A percentile compares a stretch with the other conserved stretches of the same genome.
Evolutionary conservation across 2,113 vertebrate species (phyloP).

Genomic region (Pelobates fuscus): DNA sequence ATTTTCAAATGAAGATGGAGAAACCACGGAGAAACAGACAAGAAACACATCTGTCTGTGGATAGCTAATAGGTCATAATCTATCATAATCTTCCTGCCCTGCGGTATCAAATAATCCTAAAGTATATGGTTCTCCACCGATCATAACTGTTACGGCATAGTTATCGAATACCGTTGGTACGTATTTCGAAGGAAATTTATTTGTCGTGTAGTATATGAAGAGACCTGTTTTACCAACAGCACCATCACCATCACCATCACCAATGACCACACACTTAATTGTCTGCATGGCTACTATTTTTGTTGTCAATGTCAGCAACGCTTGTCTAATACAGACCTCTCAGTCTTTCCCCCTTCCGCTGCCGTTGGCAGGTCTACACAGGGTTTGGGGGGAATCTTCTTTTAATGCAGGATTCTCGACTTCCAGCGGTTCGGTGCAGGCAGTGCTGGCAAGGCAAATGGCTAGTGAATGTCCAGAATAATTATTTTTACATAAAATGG

Average conservation of each 20-base stretch:
- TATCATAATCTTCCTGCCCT: slow-evolving; percentile 98
- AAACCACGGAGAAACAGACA: slow-evolving; percentile 97
- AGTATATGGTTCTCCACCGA: slow-evolving; percentile 95
- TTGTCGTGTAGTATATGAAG: slow-evolving; percentile 96
- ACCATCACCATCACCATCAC: slow-evolving; percentile 96
- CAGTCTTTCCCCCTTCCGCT: slow-evolving; percentile 9
- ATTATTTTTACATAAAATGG: too few relatives aligned
- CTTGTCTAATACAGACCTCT: slow-evolving; percentile 64
- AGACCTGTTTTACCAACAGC: slow-evolving; percentile 98
- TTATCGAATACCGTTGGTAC: slow-evolving; percentile 98
- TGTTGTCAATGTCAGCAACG: slow-evolving; percentile 65
- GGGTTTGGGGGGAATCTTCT: too few relatives aligned
- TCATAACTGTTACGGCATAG: slow-evolving; percentile 99
- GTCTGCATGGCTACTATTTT: slow-evolving; percentile 89
- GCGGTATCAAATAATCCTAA: slow-evolving; percentile 96
- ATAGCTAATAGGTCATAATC: slow-evolving; percentile 96
- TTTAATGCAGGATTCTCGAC: too few relatives aligned
- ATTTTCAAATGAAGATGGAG: slow-evolving; percentile 98
- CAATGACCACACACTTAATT: slow-evolving; percentile 97
- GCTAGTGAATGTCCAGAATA: too few relatives aligned
- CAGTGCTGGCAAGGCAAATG: too few relatives aligned
- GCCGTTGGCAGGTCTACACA: too few relatives aligned
- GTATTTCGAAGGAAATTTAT: slow-evolving; percentile 97
- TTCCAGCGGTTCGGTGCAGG: too few relatives aligned
- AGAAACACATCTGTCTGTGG: slow-evolving; percentile 97